These are phyloP conservation scores for Heterotis niloticus DNA, from an alignment of 2,113 vertebrate species.

Conservation along the genomic window DNA sequence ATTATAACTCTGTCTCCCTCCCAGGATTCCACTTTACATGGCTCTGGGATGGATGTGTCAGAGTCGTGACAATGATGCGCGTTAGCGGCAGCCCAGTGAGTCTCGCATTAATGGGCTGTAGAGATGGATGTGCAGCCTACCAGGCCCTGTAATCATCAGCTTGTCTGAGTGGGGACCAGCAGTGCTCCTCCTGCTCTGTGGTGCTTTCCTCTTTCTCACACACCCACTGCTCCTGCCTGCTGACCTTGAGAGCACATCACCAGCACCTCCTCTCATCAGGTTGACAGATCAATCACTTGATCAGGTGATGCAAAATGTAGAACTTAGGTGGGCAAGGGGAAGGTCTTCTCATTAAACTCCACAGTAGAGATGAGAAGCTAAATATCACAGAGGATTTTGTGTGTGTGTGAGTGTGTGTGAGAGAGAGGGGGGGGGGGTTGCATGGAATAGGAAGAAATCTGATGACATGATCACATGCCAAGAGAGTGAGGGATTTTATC, in stretches of 20 bases:
- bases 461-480: constrained; percentile 74
- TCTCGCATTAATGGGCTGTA: constrained; percentile 13
- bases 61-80: constrained; percentile 12
- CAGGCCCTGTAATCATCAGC: constrained; percentile 30
- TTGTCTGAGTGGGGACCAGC: background rate
- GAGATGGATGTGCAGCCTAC: background rate
- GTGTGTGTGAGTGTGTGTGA: constrained; percentile 63
- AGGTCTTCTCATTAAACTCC: no score
- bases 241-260: constrained; percentile 66
- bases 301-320: constrained; percentile 57
- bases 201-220: background rate
- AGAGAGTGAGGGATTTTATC: constrained; percentile 53
- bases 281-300: constrained; percentile 64
- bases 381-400: constrained; percentile 54
- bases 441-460: constrained; percentile 62
- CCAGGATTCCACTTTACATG: constrained; percentile 23
- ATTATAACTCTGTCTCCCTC: constrained; percentile 6
- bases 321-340: constrained; percentile 44
- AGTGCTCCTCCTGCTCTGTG: constrained; percentile 11
- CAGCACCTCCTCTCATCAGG: constrained; percentile 60
- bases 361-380: no score
- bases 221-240: constrained; percentile 45
- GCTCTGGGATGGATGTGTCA: constrained; percentile 1
- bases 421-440: no score
- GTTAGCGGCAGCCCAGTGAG: constrained; percentile 27